Base-by-base conservation (phyloP, 2,797 vertebrate genomes). In the Premnoplex brunnescens region DNA sequence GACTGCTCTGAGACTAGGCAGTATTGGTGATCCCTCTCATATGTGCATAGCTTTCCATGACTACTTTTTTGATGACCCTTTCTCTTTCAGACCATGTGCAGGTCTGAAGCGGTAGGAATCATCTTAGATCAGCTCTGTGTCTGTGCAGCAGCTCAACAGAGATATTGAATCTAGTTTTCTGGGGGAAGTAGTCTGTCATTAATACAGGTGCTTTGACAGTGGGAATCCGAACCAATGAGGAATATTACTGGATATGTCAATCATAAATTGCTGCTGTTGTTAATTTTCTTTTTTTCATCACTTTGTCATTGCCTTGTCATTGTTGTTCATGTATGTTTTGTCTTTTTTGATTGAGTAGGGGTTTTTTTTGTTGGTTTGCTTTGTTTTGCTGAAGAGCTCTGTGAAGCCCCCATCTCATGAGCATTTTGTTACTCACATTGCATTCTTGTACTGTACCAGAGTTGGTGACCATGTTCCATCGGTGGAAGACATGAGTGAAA, bases 381-480 rank as follows among this genome's bases (percentile, higher is more conserved):
- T 85, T 75, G 41, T 89, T 91, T 86, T 89, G 68, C 62, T 71
- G 55, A 52, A 79, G 54, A 85, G 36, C 49, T 94, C 74, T 88
- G n/a, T 91, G 68, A 84, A 81, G 32, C 52, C 43, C 6, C 52
- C 66, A 84, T 63, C 63, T 80, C 93, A 72, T 58, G 44, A 95
- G 74, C 91, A 48, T 92, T 85, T 94, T 93, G 91, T 96, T 95
- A 97, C 96, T 98, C 93, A 97, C 55, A 6, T 97, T 97, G 91
- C 97, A 94, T 98, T 98, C 97, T 97, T 98, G 93, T 98, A 92
- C 98, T 97, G 94, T 98, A 88, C 96, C 97, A 98, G 98, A 98
- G 98, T 98, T 96, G 98, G 98, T 88, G 97, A 98, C 92, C 96
- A 63, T 88, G 89, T 97, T 92, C 93, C 96, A 75, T 98, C 97